Evolutionary conservation across 2,888 invertebrate species (phyloP), one percentile per base, ranked within the genome.

Genomic region (Drosophila pegasa): DNA sequence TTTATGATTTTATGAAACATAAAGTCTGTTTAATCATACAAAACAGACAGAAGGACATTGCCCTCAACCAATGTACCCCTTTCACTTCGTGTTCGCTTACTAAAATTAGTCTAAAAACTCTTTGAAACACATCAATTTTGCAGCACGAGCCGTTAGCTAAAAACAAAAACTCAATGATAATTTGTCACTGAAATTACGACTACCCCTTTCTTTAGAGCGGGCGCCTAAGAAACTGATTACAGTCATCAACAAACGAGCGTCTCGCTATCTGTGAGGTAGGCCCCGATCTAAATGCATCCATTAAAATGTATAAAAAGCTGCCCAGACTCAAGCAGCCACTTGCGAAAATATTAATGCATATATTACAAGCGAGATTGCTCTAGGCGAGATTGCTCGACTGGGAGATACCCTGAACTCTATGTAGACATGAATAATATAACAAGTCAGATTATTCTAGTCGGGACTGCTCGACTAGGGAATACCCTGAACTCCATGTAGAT

Each of bases 341-440:
- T 60, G 31, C 47, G 58, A 52, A 72, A 72, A 70, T 71, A 61
- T 56, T 52, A 81, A 70, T 79, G 85, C 75, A 82, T 73, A 79
- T 77, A n/a, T n/a, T n/a, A n/a, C n/a, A n/a, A n/a, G n/a, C n/a
- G n/a, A n/a, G n/a, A n/a, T n/a, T n/a, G n/a, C n/a, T n/a, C n/a
- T n/a, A n/a, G n/a, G n/a, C n/a, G n/a, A n/a, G n/a, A n/a, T n/a
- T n/a, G n/a, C n/a, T n/a, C n/a, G n/a, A n/a, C n/a, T n/a, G n/a
- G n/a, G n/a, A n/a, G n/a, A n/a, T n/a, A n/a, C n/a, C n/a, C n/a
- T n/a, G n/a, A n/a, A n/a, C n/a, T n/a, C n/a, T n/a, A n/a, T n/a
- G n/a, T n/a, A n/a, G n/a, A n/a, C n/a, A n/a, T n/a, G n/a, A n/a
- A n/a, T n/a, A n/a, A n/a, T n/a, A n/a, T n/a, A n/a, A n/a, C n/a